Evolutionary conservation across 2,888 invertebrate species (phyloP), one percentile per base, ranked within the genome.

Genomic region (Metellina segmentata): DNA sequence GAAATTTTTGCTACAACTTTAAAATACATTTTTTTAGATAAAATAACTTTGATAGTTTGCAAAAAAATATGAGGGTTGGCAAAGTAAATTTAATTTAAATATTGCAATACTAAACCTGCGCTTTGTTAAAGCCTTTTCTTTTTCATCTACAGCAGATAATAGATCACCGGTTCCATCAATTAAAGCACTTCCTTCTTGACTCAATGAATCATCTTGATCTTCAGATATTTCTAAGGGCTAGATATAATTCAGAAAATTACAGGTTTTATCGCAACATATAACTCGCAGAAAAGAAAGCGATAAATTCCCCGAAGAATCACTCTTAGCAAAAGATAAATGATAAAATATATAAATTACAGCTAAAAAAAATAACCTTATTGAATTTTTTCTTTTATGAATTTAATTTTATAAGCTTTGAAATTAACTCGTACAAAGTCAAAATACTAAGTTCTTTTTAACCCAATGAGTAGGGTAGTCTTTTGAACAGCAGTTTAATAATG

Each of bases 101-200:
- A 77, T 34, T 34, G 19, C 4, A 69, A 82, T 51, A 70, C 89
- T 19, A 34, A 81, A 91, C 91, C 79, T 91, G 48, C 91, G 91
- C 75, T 91, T 91, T 1, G 61, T 49, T 78, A 91, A 83, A 53
- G 91, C 91, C 71, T 86, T 91, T 72, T 91, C 87, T 16, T n/a
- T 52, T 51, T 91, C 91, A 51, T 89, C 83, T 8, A 11, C 34
- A 20, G 83, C 69, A 34, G 75, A 48, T 78, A 71, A 16, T 7
- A 49, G 34, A 61, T 52, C 79, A 77, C 48, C 71, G 0, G 49
- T 72, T 49, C 81, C 89, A 61, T 85, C 92, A 2, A 78, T 52
- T n/a, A 83, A 83, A 48, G 89, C 83, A 48, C 89, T 89, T 8
- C 89, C 75, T 75, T 82, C 82, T 20, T 71, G 49, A 71, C 83